Evolutionary conservation across 2,113 vertebrate species (phyloP), one percentile per base, ranked within the genome.

Genomic region (Protobothrops flavoviridis): DNA sequence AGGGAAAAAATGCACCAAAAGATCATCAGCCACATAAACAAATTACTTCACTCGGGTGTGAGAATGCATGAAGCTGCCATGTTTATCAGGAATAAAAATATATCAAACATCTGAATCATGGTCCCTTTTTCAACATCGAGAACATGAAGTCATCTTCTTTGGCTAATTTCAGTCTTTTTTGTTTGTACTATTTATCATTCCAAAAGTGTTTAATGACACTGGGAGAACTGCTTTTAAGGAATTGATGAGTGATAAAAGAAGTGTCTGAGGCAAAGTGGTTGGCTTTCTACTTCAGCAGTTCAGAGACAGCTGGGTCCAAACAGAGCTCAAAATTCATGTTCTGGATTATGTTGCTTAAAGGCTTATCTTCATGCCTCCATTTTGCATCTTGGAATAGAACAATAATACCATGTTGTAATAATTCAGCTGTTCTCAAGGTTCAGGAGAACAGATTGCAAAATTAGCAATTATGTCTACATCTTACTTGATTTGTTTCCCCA

Each of bases 101-200:
- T 90, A 57, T 89, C 61, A 57, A 90, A 57, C 64, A 85, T 39
- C 53, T 57, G 5, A 20, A 85, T 90, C 11, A 0, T 85, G 57
- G 88, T n/a, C 50, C 55, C 45, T 50, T 93, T 90, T 93, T 43
- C 85, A 85, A 56, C 64, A 7, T 85, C 26, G 69, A 85, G 48
- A 90, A 26, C 26, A 93, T 93, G 88, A 93, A 89, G 53, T 93
- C 52, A 92, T 92, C 13, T 88, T 74, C 52, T 92, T 55, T 45
- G 61, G 92, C 92, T 92, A 33, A 50, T 59, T 89, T 57, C 39
- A 81, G 48, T 89, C 48, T 74, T 85, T 57, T 89, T 85, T 57
- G 24, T 55, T 90, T 59, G 13, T 59, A 48, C 24, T 93, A 59
- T 93, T 90, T 93, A 93, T 85, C 53, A 50, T 90, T 93, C 87